Evolutionary conservation across 2,888 invertebrate species (phyloP).

Genomic region (Ennomos erosarius): DNA sequence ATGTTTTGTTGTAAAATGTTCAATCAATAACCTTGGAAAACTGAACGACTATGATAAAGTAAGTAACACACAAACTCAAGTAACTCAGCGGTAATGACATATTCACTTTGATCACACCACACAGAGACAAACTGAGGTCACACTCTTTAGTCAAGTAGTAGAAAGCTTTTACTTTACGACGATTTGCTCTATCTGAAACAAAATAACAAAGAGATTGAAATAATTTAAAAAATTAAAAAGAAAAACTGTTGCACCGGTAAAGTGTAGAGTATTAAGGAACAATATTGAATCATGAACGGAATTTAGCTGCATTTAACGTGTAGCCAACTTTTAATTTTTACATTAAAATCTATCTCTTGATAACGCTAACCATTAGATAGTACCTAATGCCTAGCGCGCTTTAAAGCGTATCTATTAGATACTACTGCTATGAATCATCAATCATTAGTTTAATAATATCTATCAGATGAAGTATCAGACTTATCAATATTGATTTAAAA

Average conservation of each 20-base stretch:
- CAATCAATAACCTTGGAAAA: conserved; percentile 71
- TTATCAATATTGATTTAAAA: too few relatives aligned
- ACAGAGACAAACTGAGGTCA: conserved; percentile 63
- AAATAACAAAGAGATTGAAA: not conserved
- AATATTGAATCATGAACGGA: conserved; percentile 2
- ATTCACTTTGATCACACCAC: conserved; percentile 65
- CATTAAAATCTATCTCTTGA: too few relatives aligned
- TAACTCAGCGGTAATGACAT: conserved; percentile 72
- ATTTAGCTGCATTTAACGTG: too few relatives aligned
- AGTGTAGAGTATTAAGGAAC: conserved; percentile 2
- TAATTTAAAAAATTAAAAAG: too few relatives aligned
- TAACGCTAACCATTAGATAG: too few relatives aligned
- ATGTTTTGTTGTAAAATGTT: not conserved
- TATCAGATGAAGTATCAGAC: too few relatives aligned
- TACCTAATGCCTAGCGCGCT: too few relatives aligned
- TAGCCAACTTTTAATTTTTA: too few relatives aligned
- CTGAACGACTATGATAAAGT: conserved; percentile 70
- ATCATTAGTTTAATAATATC: too few relatives aligned
- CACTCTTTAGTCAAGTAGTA: conserved; percentile 64
- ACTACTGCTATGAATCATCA: too few relatives aligned
- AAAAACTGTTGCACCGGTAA: too few relatives aligned
- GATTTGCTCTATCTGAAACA: conserved; percentile 63
- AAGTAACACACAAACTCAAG: conserved; percentile 66
- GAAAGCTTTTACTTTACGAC: conserved; percentile 67
- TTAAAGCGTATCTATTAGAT: too few relatives aligned